Evolutionary conservation across 2,888 invertebrate genomes (phyloP), one percentile per base, ranked within the genome.

Genomic region (Drosophila koepferae): DNA sequence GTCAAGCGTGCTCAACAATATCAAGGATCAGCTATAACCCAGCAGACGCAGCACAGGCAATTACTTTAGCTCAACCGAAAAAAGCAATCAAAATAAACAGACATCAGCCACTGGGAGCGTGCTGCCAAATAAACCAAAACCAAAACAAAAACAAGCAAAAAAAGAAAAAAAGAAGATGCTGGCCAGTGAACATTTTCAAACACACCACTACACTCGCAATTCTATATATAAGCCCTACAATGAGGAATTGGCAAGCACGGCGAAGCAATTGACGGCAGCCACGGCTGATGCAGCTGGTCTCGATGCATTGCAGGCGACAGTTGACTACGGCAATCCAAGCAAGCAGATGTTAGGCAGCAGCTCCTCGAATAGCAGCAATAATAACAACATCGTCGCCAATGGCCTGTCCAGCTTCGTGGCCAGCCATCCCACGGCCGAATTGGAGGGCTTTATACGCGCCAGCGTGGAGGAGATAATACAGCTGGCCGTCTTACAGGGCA

Each of bases 401-500:
- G 74, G 72, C 3, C 28, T 82, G 10, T 63, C 78, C 65, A 75
- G 59, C 41, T 78, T 91, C 44, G 78, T 91, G 62, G 94, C 95
- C 89, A 96, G 96, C 90, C 93, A 96, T 65, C 95, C 96, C 2
- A 94, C 94, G 43, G 93, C 94, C 20, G 94, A 82, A 18, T 81
- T 97, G 91, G 97, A 97, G 91, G 94, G 95, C 54, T 97, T 97
- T 90, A 94, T 97, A 48, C 94, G 95, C 59, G 94, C 95, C 73
- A 95, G 96, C 68, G 94, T 96, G 55, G 96, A 97, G 67, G 92
- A 97, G 72, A 93, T 97, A 77, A 94, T 97, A 48, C 95, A 96
- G 74, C 94, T 96, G 65, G 97, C 96, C 6, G 95, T 97, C 14
- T 97, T 97, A 86, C 95, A 96, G 86, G 96, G 96, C 58, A 95